These are phyloP conservation scores for Drosophila meridiana DNA, from an alignment of 2,888 invertebrate species.

Conservation along the genomic window DNA sequence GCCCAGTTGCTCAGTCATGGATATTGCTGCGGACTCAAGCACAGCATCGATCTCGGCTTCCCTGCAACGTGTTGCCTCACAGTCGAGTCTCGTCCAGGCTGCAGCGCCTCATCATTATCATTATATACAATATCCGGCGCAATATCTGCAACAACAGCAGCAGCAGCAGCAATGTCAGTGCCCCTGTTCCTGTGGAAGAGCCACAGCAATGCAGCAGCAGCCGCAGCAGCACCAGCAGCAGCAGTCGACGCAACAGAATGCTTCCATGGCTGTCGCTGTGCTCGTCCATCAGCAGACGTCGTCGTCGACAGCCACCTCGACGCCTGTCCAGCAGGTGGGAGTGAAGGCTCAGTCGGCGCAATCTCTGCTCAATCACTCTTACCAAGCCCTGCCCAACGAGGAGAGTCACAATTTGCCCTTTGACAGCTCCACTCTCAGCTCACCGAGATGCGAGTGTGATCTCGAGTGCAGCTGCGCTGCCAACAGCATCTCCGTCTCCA, in stretches of 20 bases:
- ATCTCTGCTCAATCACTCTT: slow-evolving; percentile 81
- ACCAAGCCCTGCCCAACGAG: slow-evolving; percentile 79
- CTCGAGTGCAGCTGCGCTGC: slow-evolving; percentile 77
- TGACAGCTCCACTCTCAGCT: slow-evolving; percentile 51
- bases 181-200: slow-evolving; percentile 71
- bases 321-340: slow-evolving; percentile 53
- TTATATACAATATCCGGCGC: slow-evolving; percentile 83
- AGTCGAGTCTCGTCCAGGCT: slow-evolving; percentile 88
- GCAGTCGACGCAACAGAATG: slow-evolving; percentile 53
- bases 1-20: slow-evolving; percentile 33
- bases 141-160: slow-evolving; percentile 58
- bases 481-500: slow-evolving; percentile 26
- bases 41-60: slow-evolving; percentile 43
- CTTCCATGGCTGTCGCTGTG: slow-evolving; percentile 80
- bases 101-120: slow-evolving; percentile 83
- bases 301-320: slow-evolving; percentile 35
- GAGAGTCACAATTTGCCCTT: slow-evolving; percentile 59
- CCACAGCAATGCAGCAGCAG: slow-evolving; percentile 44
- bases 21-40: slow-evolving; percentile 26
- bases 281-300: slow-evolving; percentile 79
- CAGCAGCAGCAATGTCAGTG: slow-evolving; percentile 68
- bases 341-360: slow-evolving; percentile 76
- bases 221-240: slow-evolving; percentile 42
- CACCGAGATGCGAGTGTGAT: slow-evolving; percentile 78
- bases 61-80: slow-evolving; percentile 86